Evolutionary conservation across 2,113 vertebrate species (phyloP).

Genomic region (Cynopterus brachyotis): DNA sequence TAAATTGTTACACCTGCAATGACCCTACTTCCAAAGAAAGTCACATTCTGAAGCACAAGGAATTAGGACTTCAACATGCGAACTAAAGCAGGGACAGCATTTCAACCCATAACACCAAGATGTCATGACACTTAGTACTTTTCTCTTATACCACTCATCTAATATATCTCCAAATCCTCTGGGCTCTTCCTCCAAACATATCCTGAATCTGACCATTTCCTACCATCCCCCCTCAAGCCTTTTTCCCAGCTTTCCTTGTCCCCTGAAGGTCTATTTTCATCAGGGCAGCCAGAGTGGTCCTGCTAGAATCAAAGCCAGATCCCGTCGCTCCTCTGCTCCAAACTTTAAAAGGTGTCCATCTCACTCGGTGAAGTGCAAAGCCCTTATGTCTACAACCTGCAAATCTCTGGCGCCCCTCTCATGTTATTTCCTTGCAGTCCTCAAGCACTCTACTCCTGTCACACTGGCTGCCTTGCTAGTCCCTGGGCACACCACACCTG

Average conservation of each 20-base stretch:
- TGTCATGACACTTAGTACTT: neutral
- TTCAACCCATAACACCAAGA: neutral
- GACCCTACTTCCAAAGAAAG: neutral
- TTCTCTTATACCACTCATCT: neutral
- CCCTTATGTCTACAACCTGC: neutral
- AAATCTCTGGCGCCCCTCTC: neutral
- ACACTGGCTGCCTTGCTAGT: neutral
- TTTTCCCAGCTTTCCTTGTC: neutral
- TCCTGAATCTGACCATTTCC: neutral
- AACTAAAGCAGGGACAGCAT: too few relatives aligned
- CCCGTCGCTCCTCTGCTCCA: neutral
- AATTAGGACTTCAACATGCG: neutral
- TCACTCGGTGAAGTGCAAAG: neutral
- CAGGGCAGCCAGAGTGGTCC: neutral
- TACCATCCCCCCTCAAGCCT: neutral
- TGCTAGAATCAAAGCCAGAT: neutral
- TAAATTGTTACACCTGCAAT: neutral
- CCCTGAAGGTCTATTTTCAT: neutral
- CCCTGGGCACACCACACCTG: neutral
- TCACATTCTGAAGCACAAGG: neutral
- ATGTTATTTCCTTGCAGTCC: neutral
- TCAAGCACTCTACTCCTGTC: fast-evolving
- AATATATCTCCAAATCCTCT: neutral
- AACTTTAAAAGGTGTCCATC: neutral
- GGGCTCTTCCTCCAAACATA: neutral